Base-by-base conservation (phyloP, 2,888 invertebrate genomes). In the Helicoverpa assulta region DNA sequence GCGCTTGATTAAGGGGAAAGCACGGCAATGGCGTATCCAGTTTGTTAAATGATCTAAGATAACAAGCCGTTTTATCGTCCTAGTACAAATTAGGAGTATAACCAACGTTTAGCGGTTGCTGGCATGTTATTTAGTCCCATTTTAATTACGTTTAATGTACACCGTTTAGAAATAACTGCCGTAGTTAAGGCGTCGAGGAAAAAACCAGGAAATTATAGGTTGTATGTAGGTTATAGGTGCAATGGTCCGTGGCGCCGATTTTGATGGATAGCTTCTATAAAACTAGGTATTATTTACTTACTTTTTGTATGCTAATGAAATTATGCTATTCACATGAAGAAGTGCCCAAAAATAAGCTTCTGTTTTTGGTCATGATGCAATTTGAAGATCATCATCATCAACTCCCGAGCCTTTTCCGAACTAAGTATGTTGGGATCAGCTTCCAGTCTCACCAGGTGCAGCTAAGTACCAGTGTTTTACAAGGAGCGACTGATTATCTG, bases 111-210 rank as follows among this genome's bases (percentile, higher is more conserved):
- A 88, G 81, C 66, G 78, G 76, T 76, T 73, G 76, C 77, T 85
- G 74, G 68, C 81, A 80, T 88, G 86, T 90, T 88, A 90, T 91
- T 92, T 90, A 80, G 87, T 67, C 76, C 84, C 81, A 82, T 80
- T 86, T 88, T 92, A 92, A 92, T 92, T 88, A 84, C 80, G 80
- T 85, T 84, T 89, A 90, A 91, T 89, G 86, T 83, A 85, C 74
- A 81, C 81, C 86, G 86, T 88, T 91, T 88, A 90, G 86, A 89
- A 89, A 90, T 91, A 90, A 91, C 87, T 75, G 60, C 57, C 83
- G 71, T 76, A 80, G 80, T 83, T 83, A 74, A 74, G 81, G 76
- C 73, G 85, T 79, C 79, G 84, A 82, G 72, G 83, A 81, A 87
- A 86, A 88, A 86, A 84, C 66, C 60, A 77, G 80, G 29, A 76